Conservation (phyloP, 35 echinoderm and acorn worm genomes). For the Eucidaris tribuloides region DNA sequence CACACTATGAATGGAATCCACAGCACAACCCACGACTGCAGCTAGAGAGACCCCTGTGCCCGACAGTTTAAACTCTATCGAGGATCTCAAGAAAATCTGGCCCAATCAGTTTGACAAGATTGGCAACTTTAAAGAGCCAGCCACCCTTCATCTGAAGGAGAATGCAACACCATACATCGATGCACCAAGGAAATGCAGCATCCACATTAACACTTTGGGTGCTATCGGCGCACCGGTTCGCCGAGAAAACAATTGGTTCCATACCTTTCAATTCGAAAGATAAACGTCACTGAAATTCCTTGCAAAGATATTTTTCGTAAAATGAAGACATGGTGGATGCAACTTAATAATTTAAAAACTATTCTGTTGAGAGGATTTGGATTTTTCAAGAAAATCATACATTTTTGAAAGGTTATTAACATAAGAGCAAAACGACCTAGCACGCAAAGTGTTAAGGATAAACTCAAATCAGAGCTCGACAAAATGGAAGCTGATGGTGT, state of each 20-base stretch:
- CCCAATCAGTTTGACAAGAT: slow-evolving; percentile 42
- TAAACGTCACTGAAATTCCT: no score
- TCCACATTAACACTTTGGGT: no score
- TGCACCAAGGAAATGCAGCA: slow-evolving; percentile 49
- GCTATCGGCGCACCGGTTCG: no score
- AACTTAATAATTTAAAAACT: no score
- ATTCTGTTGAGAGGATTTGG: no score
- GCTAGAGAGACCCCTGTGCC: background rate
- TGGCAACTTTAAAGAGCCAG: slow-evolving; percentile 48
- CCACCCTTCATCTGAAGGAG: slow-evolving; percentile 36
- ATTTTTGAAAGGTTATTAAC: no score
- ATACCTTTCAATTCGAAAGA: no score
- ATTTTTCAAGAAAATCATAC: no score
- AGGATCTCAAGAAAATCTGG: background rate
- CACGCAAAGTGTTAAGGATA: slow-evolving; percentile 1
- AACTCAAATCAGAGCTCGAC: slow-evolving; percentile 37
- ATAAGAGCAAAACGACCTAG: no score
- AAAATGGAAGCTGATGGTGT: background rate
- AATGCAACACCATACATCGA: slow-evolving; percentile 31
- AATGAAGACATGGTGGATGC: no score
- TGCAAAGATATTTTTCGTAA: no score
- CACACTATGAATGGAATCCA: background rate
- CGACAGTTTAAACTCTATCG: background rate
- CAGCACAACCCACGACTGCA: background rate
- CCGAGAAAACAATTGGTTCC: no score